Base-by-base conservation (phyloP, 1,140 invertebrate species). In the Neodiprion fabricii region DNA sequence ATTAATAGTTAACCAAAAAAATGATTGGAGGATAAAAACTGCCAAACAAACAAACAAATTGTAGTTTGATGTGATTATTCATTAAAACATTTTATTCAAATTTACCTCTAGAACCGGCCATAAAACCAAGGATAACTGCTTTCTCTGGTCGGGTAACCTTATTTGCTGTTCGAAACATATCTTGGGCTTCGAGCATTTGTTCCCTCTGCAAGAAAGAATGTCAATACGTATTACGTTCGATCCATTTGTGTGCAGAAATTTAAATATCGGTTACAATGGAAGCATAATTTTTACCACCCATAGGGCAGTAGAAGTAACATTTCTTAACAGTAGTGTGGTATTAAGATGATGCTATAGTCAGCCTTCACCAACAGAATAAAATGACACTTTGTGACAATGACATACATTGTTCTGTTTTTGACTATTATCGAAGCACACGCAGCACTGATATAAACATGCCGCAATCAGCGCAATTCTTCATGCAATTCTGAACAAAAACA, bases 81-180 rank as follows among this genome's bases (percentile, higher is more conserved):
- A 69, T 53, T 61, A 75, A 74, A 72, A 48, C 5, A 68, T 66
- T 70, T 67, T 7, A 67, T 40, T 12, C 9, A 73, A 72, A 81
- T 79, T 82, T 89, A 96, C 95, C 95, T 90, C 96, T 92, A 8
- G 96, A 96, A 1, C 98, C 98, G 78, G 97, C 97, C 96, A 99
- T 99, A 83, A 99, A 99, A 76, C 97, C 97, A 28, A 99, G 91
- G 83, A 99, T 99, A 49, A 99, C 93, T 61, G 97, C 97, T 85
- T 99, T 99, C 81, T 99, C 97, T 3, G 97, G 97, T 78, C 97
- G 89, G 1, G 97, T 98, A 65, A 99, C 96, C 87, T 96, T 95
- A 85, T 99, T 99, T 48, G 97, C 97, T 79, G 95, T 97, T 74
- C 94, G 91, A 90, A 99, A 99, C 96, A 99, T 98, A 86, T 99